A percentile compares a stretch with the other conserved stretches of the same genome.
phyloP scores from a whole-genome alignment of 1,140 invertebrate genomes.

The Epicauta chinensis region DNA sequence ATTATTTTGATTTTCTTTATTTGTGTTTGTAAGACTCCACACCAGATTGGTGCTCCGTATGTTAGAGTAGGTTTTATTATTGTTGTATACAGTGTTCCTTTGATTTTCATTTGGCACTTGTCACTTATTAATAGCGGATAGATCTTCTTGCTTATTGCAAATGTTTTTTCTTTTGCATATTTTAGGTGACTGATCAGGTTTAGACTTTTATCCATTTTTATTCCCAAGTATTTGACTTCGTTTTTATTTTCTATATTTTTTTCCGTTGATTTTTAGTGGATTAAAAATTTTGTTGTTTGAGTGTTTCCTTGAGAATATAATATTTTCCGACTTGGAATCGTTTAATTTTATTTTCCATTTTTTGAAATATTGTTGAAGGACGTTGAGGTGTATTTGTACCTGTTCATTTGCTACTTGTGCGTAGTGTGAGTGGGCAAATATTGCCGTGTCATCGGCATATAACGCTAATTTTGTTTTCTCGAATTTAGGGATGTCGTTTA shows the following conservation, averaged over 20 bases:
- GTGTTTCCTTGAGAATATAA: not conserved
- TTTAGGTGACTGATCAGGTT: not conserved
- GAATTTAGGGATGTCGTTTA: slow-evolving; percentile 1
- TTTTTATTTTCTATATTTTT: not conserved
- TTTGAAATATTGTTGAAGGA: not conserved
- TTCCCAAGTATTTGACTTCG: not conserved
- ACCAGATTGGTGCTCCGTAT: too few species aligned
- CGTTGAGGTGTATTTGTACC: not conserved
- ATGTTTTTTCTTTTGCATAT: not conserved
- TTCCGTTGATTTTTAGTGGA: not conserved
- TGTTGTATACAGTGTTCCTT: too few species aligned
- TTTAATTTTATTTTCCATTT: slow-evolving; percentile 4
- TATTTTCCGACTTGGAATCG: not conserved
- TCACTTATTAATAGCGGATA: too few species aligned
- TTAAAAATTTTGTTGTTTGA: not conserved
- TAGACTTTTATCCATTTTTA: not conserved
- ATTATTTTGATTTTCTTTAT: too few species aligned
- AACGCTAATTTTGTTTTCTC: not conserved
- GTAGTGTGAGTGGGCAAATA: not conserved
- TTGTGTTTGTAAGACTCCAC: too few species aligned
- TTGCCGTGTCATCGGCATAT: slow-evolving; percentile 5
- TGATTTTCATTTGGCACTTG: not conserved
- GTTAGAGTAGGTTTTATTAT: too few species aligned
- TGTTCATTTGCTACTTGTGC: not conserved
- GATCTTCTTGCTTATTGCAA: too few species aligned